Conservation (phyloP, 2,113 vertebrate genomes). For the Epinephelus lanceolatus region DNA sequence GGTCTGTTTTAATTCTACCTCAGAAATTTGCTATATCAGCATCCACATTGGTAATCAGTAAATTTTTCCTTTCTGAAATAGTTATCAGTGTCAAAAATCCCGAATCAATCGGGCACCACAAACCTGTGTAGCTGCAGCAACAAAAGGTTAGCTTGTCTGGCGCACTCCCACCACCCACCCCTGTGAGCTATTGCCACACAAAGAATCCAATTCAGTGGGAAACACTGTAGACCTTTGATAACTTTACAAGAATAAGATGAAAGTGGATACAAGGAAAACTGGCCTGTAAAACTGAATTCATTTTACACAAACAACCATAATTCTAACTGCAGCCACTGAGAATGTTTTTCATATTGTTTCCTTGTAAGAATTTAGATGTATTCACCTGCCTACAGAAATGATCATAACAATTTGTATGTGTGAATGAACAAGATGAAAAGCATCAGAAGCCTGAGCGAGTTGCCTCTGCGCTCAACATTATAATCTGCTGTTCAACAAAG, state of each 20-base stretch:
- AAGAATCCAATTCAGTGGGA: too few species aligned
- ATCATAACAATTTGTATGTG: background rate
- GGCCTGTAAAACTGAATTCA: background rate
- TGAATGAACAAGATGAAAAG: constrained; percentile 25
- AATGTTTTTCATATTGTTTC: background rate
- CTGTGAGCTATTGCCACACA: too few species aligned
- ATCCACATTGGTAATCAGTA: too few species aligned
- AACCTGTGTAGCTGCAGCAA: too few species aligned
- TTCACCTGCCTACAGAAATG: background rate
- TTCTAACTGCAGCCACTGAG: background rate
- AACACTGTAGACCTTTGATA: background rate
- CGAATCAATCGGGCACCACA: too few species aligned
- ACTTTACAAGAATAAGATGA: background rate
- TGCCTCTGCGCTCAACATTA: background rate
- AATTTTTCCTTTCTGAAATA: too few species aligned
- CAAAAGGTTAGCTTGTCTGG: too few species aligned
- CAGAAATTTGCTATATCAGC: too few species aligned
- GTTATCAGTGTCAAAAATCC: too few species aligned
- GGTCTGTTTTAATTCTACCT: too few species aligned
- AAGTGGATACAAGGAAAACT: background rate
- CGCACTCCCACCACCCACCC: too few species aligned
- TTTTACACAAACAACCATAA: background rate
- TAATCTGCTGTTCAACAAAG: constrained; percentile 8
- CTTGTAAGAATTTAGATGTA: background rate
- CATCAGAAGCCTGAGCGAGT: background rate